Base-by-base conservation (phyloP, 1,140 invertebrate genomes). In the Cyrtorhinus lividipennis region DNA sequence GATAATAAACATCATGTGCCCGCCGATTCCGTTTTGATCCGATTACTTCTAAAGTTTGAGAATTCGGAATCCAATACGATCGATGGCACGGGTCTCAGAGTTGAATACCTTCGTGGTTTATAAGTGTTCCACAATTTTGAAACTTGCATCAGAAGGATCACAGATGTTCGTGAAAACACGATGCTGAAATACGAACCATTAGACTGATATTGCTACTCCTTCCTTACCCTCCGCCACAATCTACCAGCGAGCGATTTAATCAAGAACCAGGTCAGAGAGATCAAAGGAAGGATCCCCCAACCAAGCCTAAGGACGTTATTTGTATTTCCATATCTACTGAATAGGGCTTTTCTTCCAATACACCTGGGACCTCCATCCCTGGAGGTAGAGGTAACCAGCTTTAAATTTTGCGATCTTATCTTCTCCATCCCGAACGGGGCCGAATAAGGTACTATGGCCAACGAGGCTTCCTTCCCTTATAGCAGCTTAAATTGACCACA, bases 271-370 rank as follows among this genome's bases (percentile, higher is more conserved):
- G 48, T 22, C 48, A 53, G 20, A 53, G 48, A 53, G 48, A 53
- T 53, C 48, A 53, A 53, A 53, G 48, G 48, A 20, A 53, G 48
- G 8, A 53, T 10, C 10, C 8, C 48, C 24, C 24, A 30, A 57
- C 23, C 56, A 23, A 57, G 24, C 56, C 56, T 57, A 57, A 30
- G 58, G 25, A 59, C 58, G 58, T 59, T 59, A 59, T 59, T 59
- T 59, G 58, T 59, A 59, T 59, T 59, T 30, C 58, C 58, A 59
- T 59, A 57, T 59, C 26, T 59, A 30, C 58, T 18, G 24, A 22
- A 59, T 27, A 27, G 24, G 58, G 27, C n/a, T 59, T 30, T 24
- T 22, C 58, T 59, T 30, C 38, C 58, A 30, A 59, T 59, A 59
- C 58, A 59, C 58, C 24, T 23, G 56, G 38, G 25, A 59, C 26